Evolutionary conservation across 2,888 invertebrate genomes (phyloP).

Genomic region (Epinotia ramella): DNA sequence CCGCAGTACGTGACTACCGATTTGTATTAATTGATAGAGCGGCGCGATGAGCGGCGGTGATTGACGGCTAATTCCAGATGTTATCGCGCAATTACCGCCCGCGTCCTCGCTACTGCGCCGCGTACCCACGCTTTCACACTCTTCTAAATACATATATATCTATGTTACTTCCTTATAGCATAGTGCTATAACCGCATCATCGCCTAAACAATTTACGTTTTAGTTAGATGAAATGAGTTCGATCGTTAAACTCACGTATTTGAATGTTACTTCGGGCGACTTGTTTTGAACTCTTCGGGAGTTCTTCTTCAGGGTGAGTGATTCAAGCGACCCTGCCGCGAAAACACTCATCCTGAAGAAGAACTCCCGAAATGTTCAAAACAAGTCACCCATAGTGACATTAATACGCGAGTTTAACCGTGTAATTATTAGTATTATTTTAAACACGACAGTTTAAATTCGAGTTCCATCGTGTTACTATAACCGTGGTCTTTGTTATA

Average conservation of each 20-base stretch:
- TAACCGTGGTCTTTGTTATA: background rate
- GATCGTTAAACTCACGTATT: no score
- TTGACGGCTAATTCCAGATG: conserved; percentile 82
- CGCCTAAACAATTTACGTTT: background rate
- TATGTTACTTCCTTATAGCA: background rate
- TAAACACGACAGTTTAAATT: no score
- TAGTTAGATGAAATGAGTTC: background rate
- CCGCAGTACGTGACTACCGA: conserved; percentile 74
- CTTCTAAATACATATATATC: conserved; percentile 2
- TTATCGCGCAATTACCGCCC: conserved; percentile 78
- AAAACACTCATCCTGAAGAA: no score
- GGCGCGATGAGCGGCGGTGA: conserved; percentile 75
- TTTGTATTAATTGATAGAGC: conserved; percentile 81
- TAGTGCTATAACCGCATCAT: background rate
- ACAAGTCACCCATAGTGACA: no score
- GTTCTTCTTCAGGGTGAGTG: no score
- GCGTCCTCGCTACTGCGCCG: conserved; percentile 29
- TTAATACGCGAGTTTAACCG: no score
- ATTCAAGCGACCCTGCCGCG: no score
- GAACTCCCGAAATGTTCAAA: no score
- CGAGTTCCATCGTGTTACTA: background rate
- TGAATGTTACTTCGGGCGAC: no score
- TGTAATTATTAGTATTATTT: no score
- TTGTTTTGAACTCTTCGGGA: no score
- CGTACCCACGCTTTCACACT: conserved; percentile 41